Evolutionary conservation across 1,140 invertebrate genomes (phyloP).

Genomic region (Alviniconcha marisindica): DNA sequence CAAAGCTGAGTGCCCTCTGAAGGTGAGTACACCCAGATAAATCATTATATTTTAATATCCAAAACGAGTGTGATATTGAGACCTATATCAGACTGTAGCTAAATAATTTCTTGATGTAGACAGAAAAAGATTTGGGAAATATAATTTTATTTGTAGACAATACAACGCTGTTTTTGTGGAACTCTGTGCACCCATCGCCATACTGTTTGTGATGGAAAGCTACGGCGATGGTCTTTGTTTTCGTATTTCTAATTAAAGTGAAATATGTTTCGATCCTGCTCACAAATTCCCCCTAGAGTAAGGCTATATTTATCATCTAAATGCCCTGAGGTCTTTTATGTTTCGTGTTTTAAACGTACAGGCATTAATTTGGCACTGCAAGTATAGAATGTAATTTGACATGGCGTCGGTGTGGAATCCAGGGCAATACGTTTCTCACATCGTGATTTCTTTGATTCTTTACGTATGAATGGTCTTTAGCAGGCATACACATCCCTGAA

Average conservation of each 20-base stretch:
- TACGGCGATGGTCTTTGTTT: constrained; percentile 24
- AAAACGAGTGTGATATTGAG: not conserved
- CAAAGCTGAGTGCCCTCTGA: constrained; percentile 62
- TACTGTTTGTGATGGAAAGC: constrained; percentile 35
- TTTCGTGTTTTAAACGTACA: no score
- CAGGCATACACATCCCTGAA: no score
- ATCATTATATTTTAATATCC: constrained; percentile 27
- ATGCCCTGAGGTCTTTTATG: no score
- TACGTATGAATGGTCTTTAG: no score
- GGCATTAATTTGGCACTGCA: not conserved
- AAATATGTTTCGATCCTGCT: no score
- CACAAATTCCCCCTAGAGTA: no score
- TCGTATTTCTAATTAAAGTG: constrained; percentile 34
- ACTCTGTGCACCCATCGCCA: constrained; percentile 7
- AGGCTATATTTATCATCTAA: no score
- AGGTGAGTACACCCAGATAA: constrained; percentile 62
- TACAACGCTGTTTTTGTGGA: not conserved
- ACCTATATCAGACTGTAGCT: not conserved
- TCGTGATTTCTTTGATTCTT: not conserved
- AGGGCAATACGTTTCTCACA: constrained; percentile 5
- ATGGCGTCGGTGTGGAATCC: constrained; percentile 19
- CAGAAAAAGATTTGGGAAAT: not conserved
- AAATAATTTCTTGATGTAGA: constrained; percentile 8
- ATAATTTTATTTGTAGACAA: no score
- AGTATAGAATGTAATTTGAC: constrained; percentile 21